These are phyloP conservation scores for Ectobius pallidus DNA, from an alignment of 2,888 invertebrate genomes.

Conservation along the genomic window DNA sequence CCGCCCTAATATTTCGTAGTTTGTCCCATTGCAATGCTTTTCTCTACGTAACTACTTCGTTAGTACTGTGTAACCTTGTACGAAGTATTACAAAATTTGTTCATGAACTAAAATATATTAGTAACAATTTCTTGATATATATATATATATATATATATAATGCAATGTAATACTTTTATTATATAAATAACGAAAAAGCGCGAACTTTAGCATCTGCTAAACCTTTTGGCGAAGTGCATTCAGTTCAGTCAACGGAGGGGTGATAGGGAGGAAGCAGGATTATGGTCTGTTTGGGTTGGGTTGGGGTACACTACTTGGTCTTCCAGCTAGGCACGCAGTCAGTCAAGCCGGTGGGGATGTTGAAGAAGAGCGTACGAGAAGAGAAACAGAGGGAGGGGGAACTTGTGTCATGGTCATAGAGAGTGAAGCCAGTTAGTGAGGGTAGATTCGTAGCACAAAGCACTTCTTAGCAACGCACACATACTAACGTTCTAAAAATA, in stretches of 20 bases:
- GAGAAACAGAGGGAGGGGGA: conserved; percentile 9
- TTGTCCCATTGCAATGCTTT: background rate
- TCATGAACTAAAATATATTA: too few species aligned
- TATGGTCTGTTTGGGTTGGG: conserved; percentile 11
- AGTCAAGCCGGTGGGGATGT: background rate
- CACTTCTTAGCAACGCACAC: conserved; percentile 4
- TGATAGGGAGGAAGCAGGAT: background rate
- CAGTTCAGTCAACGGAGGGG: background rate
- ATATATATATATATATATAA: too few species aligned
- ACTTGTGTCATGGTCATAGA: conserved; percentile 21
- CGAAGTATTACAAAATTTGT: too few species aligned
- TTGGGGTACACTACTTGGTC: conserved; percentile 14
- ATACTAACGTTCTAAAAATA: background rate
- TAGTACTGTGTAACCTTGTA: too few species aligned
- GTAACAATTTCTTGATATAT: too few species aligned
- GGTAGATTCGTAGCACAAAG: conserved; percentile 20
- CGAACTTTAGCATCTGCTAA: conserved; percentile 25
- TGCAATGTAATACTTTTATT: too few species aligned
- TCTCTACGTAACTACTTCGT: background rate
- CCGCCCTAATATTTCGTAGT: conserved; percentile 8
- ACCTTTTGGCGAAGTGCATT: background rate
- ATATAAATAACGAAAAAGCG: background rate
- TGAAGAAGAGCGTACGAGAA: background rate
- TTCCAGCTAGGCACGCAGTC: background rate
- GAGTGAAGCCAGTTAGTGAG: conserved; percentile 27